Evolutionary conservation across 2,113 vertebrate species (phyloP), one percentile per base, ranked within the genome.

Genomic region (Pseudorectes ferrugineus): DNA sequence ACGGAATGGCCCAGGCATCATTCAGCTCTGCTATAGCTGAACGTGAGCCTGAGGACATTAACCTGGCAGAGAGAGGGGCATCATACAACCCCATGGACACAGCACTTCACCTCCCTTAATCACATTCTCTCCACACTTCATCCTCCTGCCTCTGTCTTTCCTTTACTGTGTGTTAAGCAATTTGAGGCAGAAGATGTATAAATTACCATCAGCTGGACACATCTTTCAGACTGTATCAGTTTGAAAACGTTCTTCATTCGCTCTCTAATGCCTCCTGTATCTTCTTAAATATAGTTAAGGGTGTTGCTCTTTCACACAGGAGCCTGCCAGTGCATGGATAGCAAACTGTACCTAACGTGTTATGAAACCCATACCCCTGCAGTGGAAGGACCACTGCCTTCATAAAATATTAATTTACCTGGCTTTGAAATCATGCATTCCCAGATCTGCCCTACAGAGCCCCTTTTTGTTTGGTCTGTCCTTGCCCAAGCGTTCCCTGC

Each of bases 381-480:
- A 59, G 58, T 51, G 48, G 23, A 83, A 71, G 55, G 48, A 62
- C 31, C 8, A 25, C 6, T 31, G 13, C 18, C 15, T 80, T 90
- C 46, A 70, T 79, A n/a, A 94, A 67, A 85, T 65, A 73, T 35
- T 89, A 4, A 51, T 85, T 68, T n/a, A 21, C n/a, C 16, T 73
- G 46, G 10, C 22, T 79, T 67, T 51, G 28, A 82, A 85, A 68
- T 46, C 17, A 16, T 40, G 11, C 25, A 77, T 77, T 54, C 5
- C 31, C 23, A 54, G 36, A 46, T 22, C 51, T 67, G 57, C 57
- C 26, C n/a, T 51, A 12, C 33, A 92, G 52, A 82, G 1, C 21
- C 18, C 17, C 12, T 65, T 38, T 1, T 0, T 25, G 4, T 48
- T 48, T 2, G 0, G 14, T 42, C 52, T 40, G 1, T 57, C 40